phyloP scores from a whole-genome alignment of 2,888 invertebrate species.

The Drosophila nigritarsus region DNA sequence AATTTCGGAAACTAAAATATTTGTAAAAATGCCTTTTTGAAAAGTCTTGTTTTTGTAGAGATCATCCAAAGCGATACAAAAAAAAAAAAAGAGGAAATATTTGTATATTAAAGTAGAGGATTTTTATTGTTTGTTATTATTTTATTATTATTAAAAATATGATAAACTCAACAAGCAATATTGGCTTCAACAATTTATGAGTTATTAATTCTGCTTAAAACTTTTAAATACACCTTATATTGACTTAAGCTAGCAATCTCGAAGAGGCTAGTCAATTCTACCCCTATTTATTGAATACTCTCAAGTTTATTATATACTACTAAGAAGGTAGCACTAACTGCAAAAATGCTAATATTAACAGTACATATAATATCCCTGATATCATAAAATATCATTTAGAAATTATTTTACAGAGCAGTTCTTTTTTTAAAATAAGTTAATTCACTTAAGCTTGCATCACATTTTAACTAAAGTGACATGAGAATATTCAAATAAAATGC shows the following conservation, averaged over 20 bases:
- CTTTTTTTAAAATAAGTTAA: background rate
- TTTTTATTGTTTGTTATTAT: background rate
- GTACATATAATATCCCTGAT: background rate
- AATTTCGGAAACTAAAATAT: background rate
- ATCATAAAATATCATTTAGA: background rate
- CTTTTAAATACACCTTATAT: background rate
- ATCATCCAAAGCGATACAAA: background rate
- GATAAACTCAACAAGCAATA: background rate
- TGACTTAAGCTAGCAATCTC: background rate
- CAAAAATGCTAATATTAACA: background rate
- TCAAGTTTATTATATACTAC: background rate
- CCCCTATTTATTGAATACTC: background rate
- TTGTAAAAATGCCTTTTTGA: background rate
- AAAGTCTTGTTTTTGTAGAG: background rate
- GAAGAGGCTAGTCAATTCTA: background rate
- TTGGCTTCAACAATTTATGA: background rate
- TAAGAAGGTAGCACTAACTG: background rate
- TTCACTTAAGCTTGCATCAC: background rate
- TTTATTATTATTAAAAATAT: background rate
- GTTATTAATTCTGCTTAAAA: background rate
- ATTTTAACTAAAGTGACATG: background rate
- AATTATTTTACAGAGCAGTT: background rate
- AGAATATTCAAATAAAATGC: background rate
- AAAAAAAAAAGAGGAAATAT: background rate
- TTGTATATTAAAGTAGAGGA: accelerated